Base-by-base conservation (phyloP, 2,113 vertebrate species). In the Lepus timidus region DNA sequence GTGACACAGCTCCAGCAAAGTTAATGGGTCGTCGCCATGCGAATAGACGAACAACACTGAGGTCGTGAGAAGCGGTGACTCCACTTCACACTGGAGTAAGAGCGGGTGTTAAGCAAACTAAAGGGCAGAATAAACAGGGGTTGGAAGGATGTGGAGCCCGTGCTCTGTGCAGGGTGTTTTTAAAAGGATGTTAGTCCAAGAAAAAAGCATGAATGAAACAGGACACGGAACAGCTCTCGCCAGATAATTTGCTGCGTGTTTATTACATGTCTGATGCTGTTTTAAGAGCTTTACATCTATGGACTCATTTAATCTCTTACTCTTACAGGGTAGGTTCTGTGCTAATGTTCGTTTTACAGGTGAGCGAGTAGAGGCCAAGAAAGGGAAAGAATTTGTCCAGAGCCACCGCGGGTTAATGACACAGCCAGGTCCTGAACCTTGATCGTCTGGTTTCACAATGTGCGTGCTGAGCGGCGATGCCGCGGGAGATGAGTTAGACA, bases 261-360 rank as follows among this genome's bases (percentile, higher is more conserved):
- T 85, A 58, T 5, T 39, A n/a, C 10, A 9, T 64, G 55, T 22
- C 84, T 33, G 23, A 6, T 33, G 52, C 44, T 73, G 13, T 75
- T 70, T 75, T 76, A 84, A 80, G 76, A 92, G n/a, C 36, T 76
- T 68, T 68, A 2, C 64, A 19, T 20, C 68, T 93, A 1, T 44
- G 79, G 25, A 64, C 31, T 67, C 76, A n/a, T 29, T 87, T 89
- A 68, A n/a, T 81, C 25, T 51, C 1, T n/a, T 51, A 74, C 22
- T 70, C 55, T 9, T 27, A 14, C 13, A 8, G 84, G 39, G 49
- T 36, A 49, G 19, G 51, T 65, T 16, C 85, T 78, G 0, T 64
- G 71, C 73, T 76, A 55, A 58, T n/a, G 52, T 80, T 62, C 55
- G 2, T 75, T 88, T 85, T 85, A 86, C 51, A 92, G 85, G 85